Evolutionary conservation across 1,140 invertebrate genomes (phyloP), one percentile per base, ranked within the genome.

Genomic region (Limonius californicus): DNA sequence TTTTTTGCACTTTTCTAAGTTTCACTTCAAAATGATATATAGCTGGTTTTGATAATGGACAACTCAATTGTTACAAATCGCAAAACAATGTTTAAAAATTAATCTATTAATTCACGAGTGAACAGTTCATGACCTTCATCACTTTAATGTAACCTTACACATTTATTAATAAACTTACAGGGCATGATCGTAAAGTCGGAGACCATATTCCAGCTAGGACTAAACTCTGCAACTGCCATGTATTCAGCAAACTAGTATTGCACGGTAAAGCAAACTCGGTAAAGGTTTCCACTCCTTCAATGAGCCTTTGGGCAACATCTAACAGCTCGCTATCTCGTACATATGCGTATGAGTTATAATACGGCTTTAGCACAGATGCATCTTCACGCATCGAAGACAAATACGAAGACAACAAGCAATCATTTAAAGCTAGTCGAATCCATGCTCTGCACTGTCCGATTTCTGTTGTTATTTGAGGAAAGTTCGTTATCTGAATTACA

Each of bases 381-480:
- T 94, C 88, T 54, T 84, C 82, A 0, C 84, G 77, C 69, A 95
- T 87, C 1, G 90, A 87, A 39, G 85, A 83, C 32, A 97, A 78
- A 73, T 97, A 97, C 45, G 91, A 94, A 1, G 88, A 86, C 43
- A 97, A 78, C 0, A 96, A 76, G 3, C 89, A 90, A 70, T 97
- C 94, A 76, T 97, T 97, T 0, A 98, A 75, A 0, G 91, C 89
- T 56, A 93, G 75, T 1, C 95, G 80, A 7, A 97, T 82, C 95
- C 94, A 98, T 4, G 92, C 91, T 63, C 95, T 79, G 69, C 92
- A 94, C 62, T 92, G 86, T 0, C 95, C 95, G 63, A 95, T 87
- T 76, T 98, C 94, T 1, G 89, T 93, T 12, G 84, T 89, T 16
- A 97, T 89, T 76, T 94, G 89, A 2, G 82, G 83, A 6, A 95